Evolutionary conservation across 2,888 invertebrate species (phyloP).

Genomic region (Cephonodes hylas): DNA sequence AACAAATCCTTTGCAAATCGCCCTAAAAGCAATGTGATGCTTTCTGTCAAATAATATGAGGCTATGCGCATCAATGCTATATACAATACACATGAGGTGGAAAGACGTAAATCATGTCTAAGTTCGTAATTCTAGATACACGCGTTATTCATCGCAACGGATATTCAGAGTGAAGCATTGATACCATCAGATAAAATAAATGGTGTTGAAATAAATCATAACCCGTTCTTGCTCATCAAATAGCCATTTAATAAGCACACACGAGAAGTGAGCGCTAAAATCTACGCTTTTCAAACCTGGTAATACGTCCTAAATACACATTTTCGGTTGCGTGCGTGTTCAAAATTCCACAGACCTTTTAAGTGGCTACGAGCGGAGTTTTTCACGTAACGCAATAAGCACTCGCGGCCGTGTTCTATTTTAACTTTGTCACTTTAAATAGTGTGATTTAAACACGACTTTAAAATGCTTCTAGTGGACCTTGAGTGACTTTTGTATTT

Average conservation of each 20-base stretch:
- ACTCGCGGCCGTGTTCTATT: conserved; percentile 19
- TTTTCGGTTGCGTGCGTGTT: conserved; percentile 29
- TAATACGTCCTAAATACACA: conserved; percentile 29
- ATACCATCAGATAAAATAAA: too few relatives aligned
- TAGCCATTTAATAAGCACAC: not conserved
- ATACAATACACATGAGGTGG: too few relatives aligned
- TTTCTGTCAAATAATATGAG: too few relatives aligned
- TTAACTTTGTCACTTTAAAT: conserved; percentile 26
- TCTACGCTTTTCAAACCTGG: conserved; percentile 12
- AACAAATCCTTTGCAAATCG: too few relatives aligned
- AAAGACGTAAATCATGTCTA: too few relatives aligned
- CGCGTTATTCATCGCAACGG: too few relatives aligned
- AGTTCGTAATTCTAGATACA: too few relatives aligned
- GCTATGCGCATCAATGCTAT: too few relatives aligned
- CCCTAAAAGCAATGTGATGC: too few relatives aligned
- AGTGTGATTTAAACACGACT: not conserved
- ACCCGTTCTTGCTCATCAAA: not conserved
- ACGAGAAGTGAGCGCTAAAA: conserved; percentile 14
- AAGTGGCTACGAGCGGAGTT: conserved; percentile 34
- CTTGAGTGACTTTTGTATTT: not conserved
- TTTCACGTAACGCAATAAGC: conserved; percentile 28
- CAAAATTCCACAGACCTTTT: conserved; percentile 32
- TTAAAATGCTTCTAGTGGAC: not conserved
- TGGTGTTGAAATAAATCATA: not conserved
- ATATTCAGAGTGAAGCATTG: too few relatives aligned